Base-by-base conservation (phyloP, 1,140 invertebrate genomes). In the Zaprionus africanus region DNA sequence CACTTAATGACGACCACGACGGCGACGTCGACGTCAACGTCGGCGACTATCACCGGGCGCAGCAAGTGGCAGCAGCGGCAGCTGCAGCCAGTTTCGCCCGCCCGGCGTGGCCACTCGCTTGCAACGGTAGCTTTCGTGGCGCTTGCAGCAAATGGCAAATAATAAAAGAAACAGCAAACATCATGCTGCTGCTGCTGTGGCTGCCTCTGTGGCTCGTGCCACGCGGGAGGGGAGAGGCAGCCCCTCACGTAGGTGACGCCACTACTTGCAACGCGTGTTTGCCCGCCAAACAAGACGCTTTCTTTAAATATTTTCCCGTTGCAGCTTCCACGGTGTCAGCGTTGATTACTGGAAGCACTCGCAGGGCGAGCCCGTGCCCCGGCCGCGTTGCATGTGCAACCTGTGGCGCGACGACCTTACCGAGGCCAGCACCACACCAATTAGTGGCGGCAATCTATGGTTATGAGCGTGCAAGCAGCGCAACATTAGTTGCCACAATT, bases 31-130 rank as follows among this genome's bases (percentile, higher is more conserved):
- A 38, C 11, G 36, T 0, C 36, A 12, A 13, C 34, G 53, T 38
- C 41, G 63, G 43, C 60, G 63, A 73, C 77, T 63, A 76, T 59
- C 63, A 67, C 64, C 57, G 63, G 62, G 43, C 80, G 51, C 63
- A 49, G 46, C 46, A 51, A 41, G 38, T 65, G 64, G 62, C 46
- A 53, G 75, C 66, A 81, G 31, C 9, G 19, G n/a, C 41, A 17
- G 41, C 41, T 2, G 41, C n/a, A 43, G 41, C 41, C 41, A 81
- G 74, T 81, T 78, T 72, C 70, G 66, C 28, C 34, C 46, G 51
- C 65, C 28, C 28, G 53, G 19, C 13, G 38, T n/a, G 9, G 34
- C 34, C 54, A 46, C 36, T 15, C 11, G n/a, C 34, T 24, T 69
- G 72, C 54, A 58, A 75, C 72, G 66, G 59, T 61, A 58, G 63